Percentiles rank a stretch among this genome's conserved stretches.
phyloP scores from a whole-genome alignment of 2,113 vertebrate genomes.

The Pituophis catenifer region DNA sequence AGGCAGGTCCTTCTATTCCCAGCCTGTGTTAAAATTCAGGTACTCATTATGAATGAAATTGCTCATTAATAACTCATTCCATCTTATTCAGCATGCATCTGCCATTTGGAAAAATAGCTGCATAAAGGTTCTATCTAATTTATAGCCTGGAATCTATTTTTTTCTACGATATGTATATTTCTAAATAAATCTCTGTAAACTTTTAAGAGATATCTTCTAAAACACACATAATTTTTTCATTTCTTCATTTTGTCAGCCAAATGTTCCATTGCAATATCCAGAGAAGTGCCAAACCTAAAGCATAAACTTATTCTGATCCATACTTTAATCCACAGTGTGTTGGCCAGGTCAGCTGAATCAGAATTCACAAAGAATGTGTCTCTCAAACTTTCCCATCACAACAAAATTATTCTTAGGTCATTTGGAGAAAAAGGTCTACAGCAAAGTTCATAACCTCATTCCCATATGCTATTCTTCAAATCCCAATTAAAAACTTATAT shows the following conservation, averaged over 20 bases:
- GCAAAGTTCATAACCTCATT: conserved; percentile 35
- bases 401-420: not conserved
- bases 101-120: not conserved
- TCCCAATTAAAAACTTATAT: not conserved
- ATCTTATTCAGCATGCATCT: not conserved
- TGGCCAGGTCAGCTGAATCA: not conserved
- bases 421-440: not conserved
- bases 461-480: conserved; percentile 6
- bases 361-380: not conserved
- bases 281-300: not conserved
- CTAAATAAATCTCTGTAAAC: not conserved
- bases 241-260: not conserved
- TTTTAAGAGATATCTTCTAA: not conserved
- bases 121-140: not conserved
- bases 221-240: not conserved
- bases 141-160: not conserved
- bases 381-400: not conserved
- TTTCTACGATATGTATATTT: not conserved
- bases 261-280: not conserved
- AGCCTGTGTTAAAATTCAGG: not conserved
- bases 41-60: not conserved
- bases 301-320: not conserved
- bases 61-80: not conserved
- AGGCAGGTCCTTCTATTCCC: not conserved
- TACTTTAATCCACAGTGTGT: not conserved